Conservation (phyloP, 2,113 vertebrate genomes). For the Marmota monax region DNA sequence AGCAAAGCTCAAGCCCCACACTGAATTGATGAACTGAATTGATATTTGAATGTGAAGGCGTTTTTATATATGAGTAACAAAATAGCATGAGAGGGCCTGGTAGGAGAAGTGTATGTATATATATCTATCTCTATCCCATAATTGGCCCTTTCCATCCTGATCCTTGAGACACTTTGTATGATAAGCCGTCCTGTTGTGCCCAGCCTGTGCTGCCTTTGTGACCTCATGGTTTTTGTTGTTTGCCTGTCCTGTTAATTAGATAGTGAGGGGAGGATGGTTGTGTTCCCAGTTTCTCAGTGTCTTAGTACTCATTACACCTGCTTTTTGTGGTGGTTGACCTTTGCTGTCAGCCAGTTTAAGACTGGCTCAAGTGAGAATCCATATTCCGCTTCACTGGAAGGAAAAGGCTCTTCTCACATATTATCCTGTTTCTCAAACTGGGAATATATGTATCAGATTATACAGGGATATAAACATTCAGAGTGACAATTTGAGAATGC, state of each 20-base stretch:
- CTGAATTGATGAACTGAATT: background rate
- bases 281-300: background rate
- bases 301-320: background rate
- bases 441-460: background rate
- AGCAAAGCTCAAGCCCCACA: background rate
- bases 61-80: background rate
- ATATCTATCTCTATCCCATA: no score
- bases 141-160: background rate
- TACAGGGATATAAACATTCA: background rate
- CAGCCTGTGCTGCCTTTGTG: background rate
- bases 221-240: background rate
- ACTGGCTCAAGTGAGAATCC: background rate
- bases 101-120: no score
- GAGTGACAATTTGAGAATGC: background rate
- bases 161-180: background rate
- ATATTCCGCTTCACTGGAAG: conserved; percentile 1
- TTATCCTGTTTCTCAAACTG: conserved; percentile 16
- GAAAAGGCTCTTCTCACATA: background rate
- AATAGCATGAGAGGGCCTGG: no score
- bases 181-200: background rate
- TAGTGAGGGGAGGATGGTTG: background rate
- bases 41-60: background rate
- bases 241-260: conserved; percentile 33
- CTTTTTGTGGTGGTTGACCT: conserved; percentile 2
- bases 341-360: conserved; percentile 12